phyloP scores from a whole-genome alignment of 2,113 vertebrate genomes.

The Raja brachyura region DNA sequence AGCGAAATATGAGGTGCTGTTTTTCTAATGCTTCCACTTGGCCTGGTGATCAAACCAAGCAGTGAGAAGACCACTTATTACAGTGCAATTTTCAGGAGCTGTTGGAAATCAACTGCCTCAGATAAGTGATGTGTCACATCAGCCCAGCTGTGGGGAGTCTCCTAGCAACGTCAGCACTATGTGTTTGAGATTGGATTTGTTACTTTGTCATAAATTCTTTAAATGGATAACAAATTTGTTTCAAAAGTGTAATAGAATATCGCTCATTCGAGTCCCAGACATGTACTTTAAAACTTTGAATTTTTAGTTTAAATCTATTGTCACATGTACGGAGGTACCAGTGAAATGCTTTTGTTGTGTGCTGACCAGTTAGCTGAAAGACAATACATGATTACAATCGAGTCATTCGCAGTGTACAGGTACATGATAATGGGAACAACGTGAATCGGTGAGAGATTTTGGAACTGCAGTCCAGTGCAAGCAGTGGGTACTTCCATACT shows the following conservation, averaged over 20 bases:
- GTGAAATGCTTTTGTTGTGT: no score
- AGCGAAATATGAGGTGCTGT: no score
- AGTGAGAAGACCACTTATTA: background rate
- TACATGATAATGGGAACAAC: no score
- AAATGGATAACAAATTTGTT: background rate
- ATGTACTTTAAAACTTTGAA: background rate
- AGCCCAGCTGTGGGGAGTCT: background rate
- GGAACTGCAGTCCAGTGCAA: background rate
- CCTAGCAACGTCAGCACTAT: background rate
- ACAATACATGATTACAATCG: no score
- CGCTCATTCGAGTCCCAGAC: no score
- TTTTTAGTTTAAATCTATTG: no score
- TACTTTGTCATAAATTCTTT: background rate
- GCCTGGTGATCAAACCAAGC: background rate
- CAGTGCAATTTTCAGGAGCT: background rate
- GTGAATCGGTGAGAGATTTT: background rate
- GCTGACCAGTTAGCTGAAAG: no score
- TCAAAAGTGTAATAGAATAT: background rate
- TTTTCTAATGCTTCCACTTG: background rate
- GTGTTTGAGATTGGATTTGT: background rate
- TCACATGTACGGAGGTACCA: no score
- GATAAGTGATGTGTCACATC: conserved; percentile 14
- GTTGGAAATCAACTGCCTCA: background rate
- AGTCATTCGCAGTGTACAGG: no score
- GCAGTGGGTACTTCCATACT: background rate